Evolutionary conservation across 2,888 invertebrate species (phyloP).

Genomic region (Eristalis arbustorum): DNA sequence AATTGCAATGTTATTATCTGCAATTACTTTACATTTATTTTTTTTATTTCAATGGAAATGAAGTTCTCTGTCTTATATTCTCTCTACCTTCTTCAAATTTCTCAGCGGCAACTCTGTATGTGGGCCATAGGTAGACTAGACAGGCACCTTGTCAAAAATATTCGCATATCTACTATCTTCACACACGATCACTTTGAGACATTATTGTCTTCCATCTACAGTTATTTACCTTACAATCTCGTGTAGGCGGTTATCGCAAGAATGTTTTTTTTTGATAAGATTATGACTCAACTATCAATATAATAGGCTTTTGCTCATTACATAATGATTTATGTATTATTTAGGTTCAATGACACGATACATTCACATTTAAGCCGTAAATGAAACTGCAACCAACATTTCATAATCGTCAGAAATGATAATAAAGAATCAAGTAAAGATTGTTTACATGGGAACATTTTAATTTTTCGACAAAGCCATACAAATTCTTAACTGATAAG

Average conservation of each 20-base stretch:
- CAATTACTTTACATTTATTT: no score
- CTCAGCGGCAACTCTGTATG: no score
- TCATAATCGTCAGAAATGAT: neutral
- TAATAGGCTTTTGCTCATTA: neutral
- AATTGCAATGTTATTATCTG: no score
- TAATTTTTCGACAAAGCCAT: neutral
- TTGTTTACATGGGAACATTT: neutral
- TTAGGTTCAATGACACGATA: constrained; percentile 29
- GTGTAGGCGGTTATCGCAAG: neutral
- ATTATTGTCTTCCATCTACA: neutral
- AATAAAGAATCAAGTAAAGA: neutral
- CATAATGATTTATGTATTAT: neutral
- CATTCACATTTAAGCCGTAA: neutral
- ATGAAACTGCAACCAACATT: neutral
- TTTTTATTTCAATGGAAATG: no score
- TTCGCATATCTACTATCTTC: neutral
- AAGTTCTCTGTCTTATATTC: no score
- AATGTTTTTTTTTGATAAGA: neutral
- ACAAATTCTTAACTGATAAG: constrained; percentile 3
- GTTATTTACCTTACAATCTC: neutral
- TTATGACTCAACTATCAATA: neutral
- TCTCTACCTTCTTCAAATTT: no score
- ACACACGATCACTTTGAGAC: neutral
- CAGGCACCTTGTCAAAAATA: neutral
- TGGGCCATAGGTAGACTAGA: no score